Conservation (phyloP, 1,140 invertebrate genomes). For the Camponotus vicinus region DNA sequence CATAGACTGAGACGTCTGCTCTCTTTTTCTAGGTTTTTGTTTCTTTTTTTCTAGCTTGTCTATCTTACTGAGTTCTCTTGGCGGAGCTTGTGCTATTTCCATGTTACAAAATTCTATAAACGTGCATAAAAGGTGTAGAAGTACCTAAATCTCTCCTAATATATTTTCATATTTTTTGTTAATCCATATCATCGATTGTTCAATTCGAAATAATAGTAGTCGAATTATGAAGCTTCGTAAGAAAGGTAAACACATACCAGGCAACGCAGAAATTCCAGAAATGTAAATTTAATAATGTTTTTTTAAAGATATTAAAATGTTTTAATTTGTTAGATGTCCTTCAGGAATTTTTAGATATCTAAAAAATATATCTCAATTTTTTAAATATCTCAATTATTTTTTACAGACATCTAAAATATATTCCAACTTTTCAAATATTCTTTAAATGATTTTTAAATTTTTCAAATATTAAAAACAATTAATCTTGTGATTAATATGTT, state of each 20-base stretch:
- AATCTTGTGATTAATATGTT: not conserved
- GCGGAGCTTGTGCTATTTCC: constrained; percentile 33
- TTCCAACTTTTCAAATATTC: not conserved
- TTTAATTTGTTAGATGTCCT: not conserved
- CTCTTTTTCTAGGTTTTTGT: constrained; percentile 25
- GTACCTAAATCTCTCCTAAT: not conserved
- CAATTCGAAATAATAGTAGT: no score
- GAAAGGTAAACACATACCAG: not conserved
- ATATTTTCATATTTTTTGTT: no score
- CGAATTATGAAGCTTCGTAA: no score
- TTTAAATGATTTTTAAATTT: not conserved
- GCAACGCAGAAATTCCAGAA: not conserved
- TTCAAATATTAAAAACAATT: not conserved
- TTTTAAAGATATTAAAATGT: not conserved
- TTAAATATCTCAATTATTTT: not conserved
- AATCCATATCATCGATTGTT: no score
- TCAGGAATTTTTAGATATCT: not conserved
- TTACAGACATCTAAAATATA: not conserved
- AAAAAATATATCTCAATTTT: not conserved
- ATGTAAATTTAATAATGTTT: not conserved
- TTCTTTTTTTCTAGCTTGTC: not conserved
- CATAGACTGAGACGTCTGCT: constrained; percentile 5
- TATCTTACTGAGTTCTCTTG: constrained; percentile 2
- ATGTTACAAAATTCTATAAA: constrained; percentile 1
- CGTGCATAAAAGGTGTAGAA: not conserved